phyloP scores from a whole-genome alignment of 2,888 invertebrate species.

The Pilophorus perplexus region DNA sequence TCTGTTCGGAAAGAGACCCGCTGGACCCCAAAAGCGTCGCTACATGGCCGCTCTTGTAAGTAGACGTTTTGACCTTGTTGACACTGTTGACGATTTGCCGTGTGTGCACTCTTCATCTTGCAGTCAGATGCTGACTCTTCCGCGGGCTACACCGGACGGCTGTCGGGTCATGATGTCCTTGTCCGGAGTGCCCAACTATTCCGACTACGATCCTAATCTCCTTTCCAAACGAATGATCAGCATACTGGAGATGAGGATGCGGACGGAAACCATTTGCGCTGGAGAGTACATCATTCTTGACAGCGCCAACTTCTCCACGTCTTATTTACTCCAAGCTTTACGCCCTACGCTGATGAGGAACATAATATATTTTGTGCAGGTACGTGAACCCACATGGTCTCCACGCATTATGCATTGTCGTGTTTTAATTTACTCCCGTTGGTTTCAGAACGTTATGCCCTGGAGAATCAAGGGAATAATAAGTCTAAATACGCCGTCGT shows the following conservation, averaged over 20 bases:
- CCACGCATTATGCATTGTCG: too few relatives aligned
- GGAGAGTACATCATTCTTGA: constrained; percentile 17
- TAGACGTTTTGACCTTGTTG: background rate
- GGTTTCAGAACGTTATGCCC: constrained; percentile 16
- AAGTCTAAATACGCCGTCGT: constrained; percentile 12
- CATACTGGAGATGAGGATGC: constrained; percentile 16
- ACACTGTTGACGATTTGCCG: background rate
- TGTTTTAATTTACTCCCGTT: background rate
- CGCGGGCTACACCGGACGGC: background rate
- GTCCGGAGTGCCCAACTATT: constrained; percentile 4
- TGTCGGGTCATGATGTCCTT: background rate
- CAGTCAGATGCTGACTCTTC: constrained; percentile 12
- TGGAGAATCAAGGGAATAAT: constrained; percentile 16
- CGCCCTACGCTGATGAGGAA: constrained; percentile 11
- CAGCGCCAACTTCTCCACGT: background rate
- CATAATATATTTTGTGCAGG: constrained; percentile 14
- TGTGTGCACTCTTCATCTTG: background rate
- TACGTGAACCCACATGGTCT: too few relatives aligned
- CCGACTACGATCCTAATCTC: background rate
- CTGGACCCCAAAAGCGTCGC: background rate
- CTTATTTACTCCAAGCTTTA: constrained; percentile 1
- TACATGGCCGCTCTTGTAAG: constrained; percentile 7
- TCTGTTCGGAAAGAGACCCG: constrained; percentile 2
- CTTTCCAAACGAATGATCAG: background rate
- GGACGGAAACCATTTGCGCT: background rate